A percentile compares a stretch with the other conserved stretches of the same genome.
Conservation (phyloP, 2,888 invertebrate genomes). For the Microctonus brassicae region DNA sequence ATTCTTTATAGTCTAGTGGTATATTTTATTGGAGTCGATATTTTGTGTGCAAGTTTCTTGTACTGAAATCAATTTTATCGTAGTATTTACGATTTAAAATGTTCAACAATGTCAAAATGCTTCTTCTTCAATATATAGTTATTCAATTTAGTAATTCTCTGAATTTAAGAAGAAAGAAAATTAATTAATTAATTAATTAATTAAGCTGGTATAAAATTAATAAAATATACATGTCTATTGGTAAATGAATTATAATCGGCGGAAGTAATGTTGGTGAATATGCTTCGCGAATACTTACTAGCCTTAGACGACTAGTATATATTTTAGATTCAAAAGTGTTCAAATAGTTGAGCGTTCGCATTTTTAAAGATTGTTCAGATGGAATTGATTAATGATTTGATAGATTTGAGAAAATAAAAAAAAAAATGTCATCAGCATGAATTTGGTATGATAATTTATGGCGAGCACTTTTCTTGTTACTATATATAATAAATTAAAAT, state of each 20-base stretch:
- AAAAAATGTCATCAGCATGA: background rate
- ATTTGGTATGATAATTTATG: background rate
- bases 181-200: background rate
- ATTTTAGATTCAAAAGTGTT: constrained; percentile 56
- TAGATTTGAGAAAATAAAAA: constrained; percentile 2
- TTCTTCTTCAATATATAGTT: constrained; percentile 28
- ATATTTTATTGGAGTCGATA: background rate
- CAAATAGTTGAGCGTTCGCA: constrained; percentile 48
- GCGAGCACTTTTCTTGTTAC: constrained; percentile 4
- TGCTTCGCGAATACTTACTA: constrained; percentile 58
- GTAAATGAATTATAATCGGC: background rate
- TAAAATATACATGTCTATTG: background rate
- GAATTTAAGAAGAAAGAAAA: constrained; percentile 7
- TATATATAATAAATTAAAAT: constrained; percentile 28
- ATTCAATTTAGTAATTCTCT: constrained; percentile 14
- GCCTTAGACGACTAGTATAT: constrained; percentile 60
- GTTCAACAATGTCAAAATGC: constrained; percentile 28
- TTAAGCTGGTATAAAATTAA: background rate
- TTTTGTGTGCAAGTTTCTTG: background rate
- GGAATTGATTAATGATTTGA: constrained; percentile 24
- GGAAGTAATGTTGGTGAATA: background rate
- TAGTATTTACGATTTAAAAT: constrained; percentile 40
- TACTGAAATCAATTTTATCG: constrained; percentile 30
- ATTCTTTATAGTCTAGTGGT: background rate
- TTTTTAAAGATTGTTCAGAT: constrained; percentile 31